Percentiles rank a stretch among this genome's conserved stretches.
phyloP scores from a whole-genome alignment of 2,888 invertebrate species.

The Cenopis cana region DNA sequence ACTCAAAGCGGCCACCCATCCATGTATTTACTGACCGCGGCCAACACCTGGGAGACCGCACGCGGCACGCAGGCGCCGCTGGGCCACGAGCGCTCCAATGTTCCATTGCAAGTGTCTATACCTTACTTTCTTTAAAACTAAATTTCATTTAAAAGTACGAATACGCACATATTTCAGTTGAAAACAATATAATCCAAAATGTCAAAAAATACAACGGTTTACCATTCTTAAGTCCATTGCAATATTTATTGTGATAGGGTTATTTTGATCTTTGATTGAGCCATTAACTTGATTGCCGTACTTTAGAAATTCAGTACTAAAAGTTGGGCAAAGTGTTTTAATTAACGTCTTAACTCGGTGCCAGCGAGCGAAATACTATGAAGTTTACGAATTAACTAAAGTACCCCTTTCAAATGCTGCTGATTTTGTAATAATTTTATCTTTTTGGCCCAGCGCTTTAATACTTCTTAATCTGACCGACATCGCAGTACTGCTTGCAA shows the following conservation, averaged over 20 bases:
- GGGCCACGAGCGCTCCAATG: too few relatives aligned
- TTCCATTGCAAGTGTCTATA: background rate
- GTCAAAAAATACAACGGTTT: slow-evolving; percentile 53
- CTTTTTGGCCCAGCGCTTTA: slow-evolving; percentile 53
- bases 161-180: background rate
- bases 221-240: slow-evolving; percentile 55
- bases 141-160: background rate
- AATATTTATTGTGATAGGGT: slow-evolving; percentile 74
- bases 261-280: slow-evolving; percentile 82
- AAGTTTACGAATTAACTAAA: slow-evolving; percentile 82
- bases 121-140: background rate
- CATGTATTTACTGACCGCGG: too few relatives aligned
- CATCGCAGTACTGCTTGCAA: background rate
- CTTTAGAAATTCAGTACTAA: slow-evolving; percentile 82
- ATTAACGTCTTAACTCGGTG: slow-evolving; percentile 80
- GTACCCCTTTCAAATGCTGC: slow-evolving; percentile 71
- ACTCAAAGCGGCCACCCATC: too few relatives aligned
- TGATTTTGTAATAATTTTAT: slow-evolving; percentile 63
- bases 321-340: slow-evolving; percentile 82
- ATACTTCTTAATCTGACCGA: slow-evolving; percentile 22
- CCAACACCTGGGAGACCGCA: too few relatives aligned
- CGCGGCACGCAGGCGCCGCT: too few relatives aligned
- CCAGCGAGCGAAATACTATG: slow-evolving; percentile 73
- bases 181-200: background rate
- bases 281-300: slow-evolving; percentile 80